phyloP scores from a whole-genome alignment of 2,113 vertebrate species.

The Himantopus leucocephalus region DNA sequence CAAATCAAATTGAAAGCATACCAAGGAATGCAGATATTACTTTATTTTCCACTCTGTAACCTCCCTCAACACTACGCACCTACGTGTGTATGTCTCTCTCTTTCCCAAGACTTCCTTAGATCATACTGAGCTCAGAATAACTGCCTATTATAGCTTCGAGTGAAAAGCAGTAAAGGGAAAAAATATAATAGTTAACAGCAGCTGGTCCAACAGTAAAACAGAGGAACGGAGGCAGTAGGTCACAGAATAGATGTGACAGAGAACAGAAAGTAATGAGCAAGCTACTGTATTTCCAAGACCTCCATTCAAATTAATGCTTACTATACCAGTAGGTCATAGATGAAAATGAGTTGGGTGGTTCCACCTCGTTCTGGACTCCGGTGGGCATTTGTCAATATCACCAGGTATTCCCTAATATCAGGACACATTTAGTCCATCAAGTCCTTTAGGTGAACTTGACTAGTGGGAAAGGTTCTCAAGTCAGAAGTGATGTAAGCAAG shows the following conservation, averaged over 20 bases:
- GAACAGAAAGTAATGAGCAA: constrained; percentile 63
- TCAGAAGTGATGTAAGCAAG: neutral
- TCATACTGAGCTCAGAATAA: constrained; percentile 16
- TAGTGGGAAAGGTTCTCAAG: neutral
- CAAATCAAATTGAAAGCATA: neutral
- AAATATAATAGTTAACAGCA: constrained; percentile 54
- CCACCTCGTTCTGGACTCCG: neutral
- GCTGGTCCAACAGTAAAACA: constrained; percentile 56
- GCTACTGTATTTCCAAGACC: constrained; percentile 22
- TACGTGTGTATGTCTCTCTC: accelerated
- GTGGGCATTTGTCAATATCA: constrained; percentile 31
- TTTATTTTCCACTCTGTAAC: neutral
- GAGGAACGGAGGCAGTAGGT: constrained; percentile 59
- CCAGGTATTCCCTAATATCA: neutral
- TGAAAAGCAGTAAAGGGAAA: constrained; percentile 30
- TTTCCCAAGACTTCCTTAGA: neutral
- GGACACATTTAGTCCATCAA: neutral
- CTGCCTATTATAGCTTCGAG: constrained; percentile 39
- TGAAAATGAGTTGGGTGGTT: constrained; percentile 19
- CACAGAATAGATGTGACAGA: constrained; percentile 58
- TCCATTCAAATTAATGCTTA: constrained; percentile 64
- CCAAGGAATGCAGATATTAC: neutral
- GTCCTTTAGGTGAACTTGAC: neutral
- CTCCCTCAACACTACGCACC: neutral
- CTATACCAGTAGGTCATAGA: neutral